phyloP scores from a whole-genome alignment of 2,113 vertebrate genomes.

The Semnopithecus entellus region DNA sequence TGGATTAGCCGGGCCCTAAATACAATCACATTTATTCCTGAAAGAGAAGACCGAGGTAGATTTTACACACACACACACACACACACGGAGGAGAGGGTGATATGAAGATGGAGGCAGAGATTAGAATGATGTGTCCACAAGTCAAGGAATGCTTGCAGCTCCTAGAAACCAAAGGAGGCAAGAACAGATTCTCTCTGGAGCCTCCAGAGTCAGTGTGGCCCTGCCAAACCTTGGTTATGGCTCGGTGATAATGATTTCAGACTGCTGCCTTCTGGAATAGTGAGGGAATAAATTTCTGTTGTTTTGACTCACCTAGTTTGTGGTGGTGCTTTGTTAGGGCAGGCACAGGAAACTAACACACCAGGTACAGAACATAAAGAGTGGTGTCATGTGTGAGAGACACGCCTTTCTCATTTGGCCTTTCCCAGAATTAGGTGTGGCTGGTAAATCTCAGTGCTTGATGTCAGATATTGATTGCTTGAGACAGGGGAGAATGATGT shows the following conservation, averaged over 20 bases:
- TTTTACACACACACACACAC: not conserved
- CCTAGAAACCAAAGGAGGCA: not conserved
- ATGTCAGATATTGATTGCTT: not conserved
- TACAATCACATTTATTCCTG: not conserved
- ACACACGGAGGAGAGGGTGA: not conserved
- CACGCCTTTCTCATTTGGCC: constrained; percentile 10
- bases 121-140: not conserved
- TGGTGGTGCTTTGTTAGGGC: not conserved
- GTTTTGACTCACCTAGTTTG: not conserved
- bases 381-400: not conserved
- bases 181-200: not conserved
- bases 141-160: not conserved
- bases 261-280: not conserved
- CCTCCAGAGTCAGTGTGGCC: fast-evolving
- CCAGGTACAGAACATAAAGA: not conserved
- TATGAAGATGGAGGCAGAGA: not conserved
- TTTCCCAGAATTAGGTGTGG: constrained; percentile 50
- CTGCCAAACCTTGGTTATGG: not conserved
- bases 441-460: not conserved
- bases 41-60: not conserved
- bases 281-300: not conserved
- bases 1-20: not conserved
- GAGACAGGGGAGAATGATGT: not conserved
- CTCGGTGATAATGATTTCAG: not conserved
- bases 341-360: not conserved